Conservation (phyloP, 2,113 vertebrate genomes). For the Sterrhoptilus dennistouni region DNA sequence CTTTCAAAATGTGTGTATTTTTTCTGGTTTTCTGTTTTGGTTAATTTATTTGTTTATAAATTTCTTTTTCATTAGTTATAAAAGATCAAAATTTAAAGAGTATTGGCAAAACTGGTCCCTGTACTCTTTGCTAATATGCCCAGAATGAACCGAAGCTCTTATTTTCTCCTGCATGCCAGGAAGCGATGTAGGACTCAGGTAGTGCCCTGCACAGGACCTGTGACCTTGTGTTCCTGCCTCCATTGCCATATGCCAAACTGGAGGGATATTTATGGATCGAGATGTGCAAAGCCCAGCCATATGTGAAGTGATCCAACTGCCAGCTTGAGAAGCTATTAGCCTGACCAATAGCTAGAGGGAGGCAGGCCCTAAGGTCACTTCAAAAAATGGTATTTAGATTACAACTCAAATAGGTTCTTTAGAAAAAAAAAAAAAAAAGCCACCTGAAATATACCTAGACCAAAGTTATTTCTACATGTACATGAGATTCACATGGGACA, state of each 20-base stretch:
- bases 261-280: neutral
- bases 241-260: neutral
- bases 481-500: neutral
- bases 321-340: neutral
- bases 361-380: neutral
- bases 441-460: neutral
- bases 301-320: neutral
- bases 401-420: neutral
- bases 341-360: neutral
- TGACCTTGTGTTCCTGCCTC: rapidly evolving
- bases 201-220: rapidly evolving
- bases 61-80: neutral
- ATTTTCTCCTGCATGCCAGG: neutral
- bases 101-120: neutral
- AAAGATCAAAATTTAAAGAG: neutral
- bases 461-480: neutral
- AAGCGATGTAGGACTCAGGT: rapidly evolving
- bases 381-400: neutral
- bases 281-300: neutral
- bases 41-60: neutral
- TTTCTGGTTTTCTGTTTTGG: neutral
- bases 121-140: neutral
- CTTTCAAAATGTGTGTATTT: neutral
- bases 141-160: neutral
- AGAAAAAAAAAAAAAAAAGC: neutral